A percentile compares a stretch with the other conserved stretches of the same genome.
Conservation (phyloP, 2,888 invertebrate genomes). For the Meteorus colon region DNA sequence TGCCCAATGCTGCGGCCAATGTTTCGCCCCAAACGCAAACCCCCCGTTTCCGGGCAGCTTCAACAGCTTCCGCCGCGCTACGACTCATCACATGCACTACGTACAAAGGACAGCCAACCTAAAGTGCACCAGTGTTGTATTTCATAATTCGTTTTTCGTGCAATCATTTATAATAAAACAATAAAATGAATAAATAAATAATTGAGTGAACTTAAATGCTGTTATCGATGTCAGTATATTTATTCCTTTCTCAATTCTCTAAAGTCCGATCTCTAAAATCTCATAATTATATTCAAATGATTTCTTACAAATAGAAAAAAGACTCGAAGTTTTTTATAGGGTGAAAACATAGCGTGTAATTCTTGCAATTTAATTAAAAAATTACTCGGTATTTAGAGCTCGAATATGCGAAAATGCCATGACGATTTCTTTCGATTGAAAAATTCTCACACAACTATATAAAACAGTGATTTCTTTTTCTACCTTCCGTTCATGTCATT, state of each 20-base stretch:
- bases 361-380: slow-evolving; percentile 17
- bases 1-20: slow-evolving; percentile 86
- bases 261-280: too few relatives aligned
- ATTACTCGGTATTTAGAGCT: slow-evolving; percentile 12
- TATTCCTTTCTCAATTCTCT: neutral
- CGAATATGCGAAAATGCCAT: slow-evolving; percentile 3
- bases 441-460: neutral
- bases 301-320: neutral
- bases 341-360: slow-evolving; percentile 2
- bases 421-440: slow-evolving; percentile 2
- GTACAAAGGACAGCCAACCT: slow-evolving; percentile 94
- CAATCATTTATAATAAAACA: slow-evolving; percentile 5
- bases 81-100: slow-evolving; percentile 98
- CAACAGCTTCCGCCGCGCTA: slow-evolving; percentile 88
- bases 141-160: slow-evolving; percentile 27
- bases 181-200: neutral
- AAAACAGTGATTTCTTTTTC: neutral
- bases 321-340: slow-evolving; percentile 5
- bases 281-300: too few relatives aligned
- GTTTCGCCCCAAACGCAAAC: slow-evolving; percentile 93
- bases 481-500: neutral
- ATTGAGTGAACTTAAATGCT: neutral
- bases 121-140: slow-evolving; percentile 57
- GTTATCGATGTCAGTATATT: slow-evolving; percentile 11
- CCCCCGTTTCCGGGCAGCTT: slow-evolving; percentile 79